These are phyloP conservation scores for Malacosoma neustria DNA, from an alignment of 2,888 invertebrate species.

Conservation along the genomic window DNA sequence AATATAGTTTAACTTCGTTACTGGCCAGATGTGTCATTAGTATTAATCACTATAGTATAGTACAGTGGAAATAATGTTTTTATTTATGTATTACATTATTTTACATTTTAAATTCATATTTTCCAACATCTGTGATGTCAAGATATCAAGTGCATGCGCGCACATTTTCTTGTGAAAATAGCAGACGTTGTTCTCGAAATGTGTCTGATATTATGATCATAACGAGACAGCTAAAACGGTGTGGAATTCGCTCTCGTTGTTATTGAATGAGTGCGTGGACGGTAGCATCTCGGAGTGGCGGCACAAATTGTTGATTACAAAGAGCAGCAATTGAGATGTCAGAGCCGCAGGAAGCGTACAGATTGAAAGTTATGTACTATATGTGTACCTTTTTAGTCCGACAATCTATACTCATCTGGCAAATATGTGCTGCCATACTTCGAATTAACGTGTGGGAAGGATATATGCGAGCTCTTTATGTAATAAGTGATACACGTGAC, in stretches of 20 bases:
- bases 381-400: slow-evolving; percentile 21
- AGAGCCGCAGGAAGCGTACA: slow-evolving; percentile 56
- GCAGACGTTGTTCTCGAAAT: not conserved
- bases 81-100: no score
- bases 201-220: slow-evolving; percentile 38
- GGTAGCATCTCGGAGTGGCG: slow-evolving; percentile 52
- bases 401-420: slow-evolving; percentile 28
- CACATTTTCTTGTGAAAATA: not conserved
- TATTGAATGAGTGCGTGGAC: slow-evolving; percentile 50
- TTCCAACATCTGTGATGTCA: not conserved
- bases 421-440: not conserved
- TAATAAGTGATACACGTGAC: not conserved
- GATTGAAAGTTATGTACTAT: slow-evolving; percentile 69
- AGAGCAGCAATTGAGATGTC: slow-evolving; percentile 71
- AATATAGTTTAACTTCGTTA: no score
- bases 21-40: no score
- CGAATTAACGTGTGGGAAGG: not conserved
- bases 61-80: no score
- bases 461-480: not conserved
- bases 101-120: no score
- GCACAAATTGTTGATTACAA: slow-evolving; percentile 70
- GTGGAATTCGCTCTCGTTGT: slow-evolving; percentile 54
- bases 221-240: slow-evolving; percentile 48
- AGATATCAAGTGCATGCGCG: not conserved
- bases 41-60: no score